Base-by-base conservation (phyloP, 2,113 vertebrate genomes). In the Corythornis cristatus region DNA sequence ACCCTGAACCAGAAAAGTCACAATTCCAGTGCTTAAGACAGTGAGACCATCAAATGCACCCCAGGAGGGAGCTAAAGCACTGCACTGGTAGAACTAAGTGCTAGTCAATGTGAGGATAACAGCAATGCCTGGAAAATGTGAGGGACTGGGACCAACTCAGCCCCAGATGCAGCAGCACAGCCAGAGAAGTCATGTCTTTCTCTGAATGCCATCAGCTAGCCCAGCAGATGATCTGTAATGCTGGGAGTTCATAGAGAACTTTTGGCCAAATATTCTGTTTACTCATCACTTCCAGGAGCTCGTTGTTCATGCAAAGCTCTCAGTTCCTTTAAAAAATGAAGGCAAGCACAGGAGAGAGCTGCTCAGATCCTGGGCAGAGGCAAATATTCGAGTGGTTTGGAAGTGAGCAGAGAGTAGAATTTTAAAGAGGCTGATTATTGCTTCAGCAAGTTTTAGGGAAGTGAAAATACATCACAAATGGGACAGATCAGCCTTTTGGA, bases 341-440 rank as follows among this genome's bases (percentile, higher is more conserved):
- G 64, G 83, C 51, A 75, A 72, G 57, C 83, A 83, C 26, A 66
- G 65, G 60, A 95, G 65, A 0, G 2, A 90, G 73, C 57, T 77
- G 29, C 68, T 86, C 0, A 1, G 75, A 64, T 83, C 29, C 83
- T 71, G 72, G 73, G 64, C 12, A 70, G 43, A 83, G 21, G 67
- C 73, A 91, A 94, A 94, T 71, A 91, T 84, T 90, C 85, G 90
- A 94, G 60, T 81, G 53, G 53, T 81, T 94, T 71, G 80, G 58
- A 83, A 91, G 82, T 19, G 42, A 88, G 62, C 45, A 58, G 62
- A 88, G 65, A 75, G 65, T 7, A 92, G 85, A 95, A 91, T 96
- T 91, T 89, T 96, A 57, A 95, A 53, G 73, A 83, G 81, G 89
- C 45, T 86, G 88, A 88, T 89, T 80, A 88, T 91, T 95, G 85